Evolutionary conservation across 2,888 invertebrate species (phyloP).

Genomic region (Aelia acuminata): DNA sequence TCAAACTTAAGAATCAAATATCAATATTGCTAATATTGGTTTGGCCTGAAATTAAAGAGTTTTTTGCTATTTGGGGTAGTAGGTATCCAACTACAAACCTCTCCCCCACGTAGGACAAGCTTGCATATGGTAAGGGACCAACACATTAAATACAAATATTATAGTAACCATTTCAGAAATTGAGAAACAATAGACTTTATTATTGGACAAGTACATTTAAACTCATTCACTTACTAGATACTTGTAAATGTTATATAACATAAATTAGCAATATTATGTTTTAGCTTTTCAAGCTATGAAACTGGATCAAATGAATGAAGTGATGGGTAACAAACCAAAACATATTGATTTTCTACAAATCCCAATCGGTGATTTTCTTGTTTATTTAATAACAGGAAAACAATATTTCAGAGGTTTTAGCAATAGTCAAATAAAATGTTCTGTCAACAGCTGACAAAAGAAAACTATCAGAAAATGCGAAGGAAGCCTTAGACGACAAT

Average conservation of each 20-base stretch:
- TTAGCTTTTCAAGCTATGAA: neutral
- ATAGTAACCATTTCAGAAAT: slow-evolving; percentile 20
- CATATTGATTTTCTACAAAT: neutral
- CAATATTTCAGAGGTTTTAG: neutral
- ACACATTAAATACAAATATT: neutral
- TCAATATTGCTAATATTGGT: no score
- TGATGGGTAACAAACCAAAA: neutral
- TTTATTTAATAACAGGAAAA: neutral
- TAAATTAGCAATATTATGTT: neutral
- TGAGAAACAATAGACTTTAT: slow-evolving; percentile 39
- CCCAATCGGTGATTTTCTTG: neutral
- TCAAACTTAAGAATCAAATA: no score
- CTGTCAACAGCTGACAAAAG: neutral
- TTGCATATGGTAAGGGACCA: no score
- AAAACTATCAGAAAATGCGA: slow-evolving; percentile 25
- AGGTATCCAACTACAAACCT: no score
- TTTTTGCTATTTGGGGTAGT: no score
- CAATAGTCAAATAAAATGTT: slow-evolving; percentile 29
- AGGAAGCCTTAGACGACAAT: slow-evolving; percentile 22
- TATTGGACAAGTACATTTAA: slow-evolving; percentile 46
- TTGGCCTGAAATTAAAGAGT: no score
- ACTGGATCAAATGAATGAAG: neutral
- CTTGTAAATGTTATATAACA: neutral
- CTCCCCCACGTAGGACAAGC: no score
- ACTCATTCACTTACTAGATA: neutral